Conservation (phyloP, 1,140 invertebrate genomes). For the Campoletis sonorensis region DNA sequence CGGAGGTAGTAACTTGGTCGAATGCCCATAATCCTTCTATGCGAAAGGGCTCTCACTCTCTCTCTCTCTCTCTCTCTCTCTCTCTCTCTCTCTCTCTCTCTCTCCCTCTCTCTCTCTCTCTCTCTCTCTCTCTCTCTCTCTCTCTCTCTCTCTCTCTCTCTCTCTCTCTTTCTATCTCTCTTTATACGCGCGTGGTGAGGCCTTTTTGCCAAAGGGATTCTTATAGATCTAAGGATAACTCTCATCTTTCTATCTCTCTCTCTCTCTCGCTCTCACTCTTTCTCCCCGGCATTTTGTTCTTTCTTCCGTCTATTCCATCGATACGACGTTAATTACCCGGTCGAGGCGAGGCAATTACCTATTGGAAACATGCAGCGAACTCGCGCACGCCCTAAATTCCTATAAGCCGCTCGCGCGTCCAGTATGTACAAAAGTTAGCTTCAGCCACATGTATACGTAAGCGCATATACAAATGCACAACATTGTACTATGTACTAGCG, state of each 20-base stretch:
- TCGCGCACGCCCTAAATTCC: conserved; percentile 42
- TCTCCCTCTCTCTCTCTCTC: background rate
- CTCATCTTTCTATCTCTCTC: conserved; percentile 12
- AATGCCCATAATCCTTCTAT: conserved; percentile 22
- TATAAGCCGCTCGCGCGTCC: conserved; percentile 28
- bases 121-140: background rate
- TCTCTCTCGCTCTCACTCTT: background rate
- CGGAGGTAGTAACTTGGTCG: conserved; percentile 26
- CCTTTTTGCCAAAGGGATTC: conserved; percentile 31
- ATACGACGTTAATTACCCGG: conserved; percentile 32
- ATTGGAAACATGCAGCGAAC: conserved; percentile 17
- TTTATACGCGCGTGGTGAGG: background rate
- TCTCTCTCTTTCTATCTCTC: background rate
- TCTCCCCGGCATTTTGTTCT: background rate
- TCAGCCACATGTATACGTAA: background rate
- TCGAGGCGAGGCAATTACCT: conserved; percentile 31
- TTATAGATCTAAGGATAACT: conserved; percentile 36
- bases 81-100: no score
- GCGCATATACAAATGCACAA: background rate
- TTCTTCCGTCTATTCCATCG: conserved; percentile 1
- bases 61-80: no score
- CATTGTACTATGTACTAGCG: no score
- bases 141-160: background rate
- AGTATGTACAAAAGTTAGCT: background rate
- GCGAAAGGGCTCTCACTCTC: background rate